Evolutionary conservation across 2,888 invertebrate species (phyloP).

Genomic region (Drosophila greeni): DNA sequence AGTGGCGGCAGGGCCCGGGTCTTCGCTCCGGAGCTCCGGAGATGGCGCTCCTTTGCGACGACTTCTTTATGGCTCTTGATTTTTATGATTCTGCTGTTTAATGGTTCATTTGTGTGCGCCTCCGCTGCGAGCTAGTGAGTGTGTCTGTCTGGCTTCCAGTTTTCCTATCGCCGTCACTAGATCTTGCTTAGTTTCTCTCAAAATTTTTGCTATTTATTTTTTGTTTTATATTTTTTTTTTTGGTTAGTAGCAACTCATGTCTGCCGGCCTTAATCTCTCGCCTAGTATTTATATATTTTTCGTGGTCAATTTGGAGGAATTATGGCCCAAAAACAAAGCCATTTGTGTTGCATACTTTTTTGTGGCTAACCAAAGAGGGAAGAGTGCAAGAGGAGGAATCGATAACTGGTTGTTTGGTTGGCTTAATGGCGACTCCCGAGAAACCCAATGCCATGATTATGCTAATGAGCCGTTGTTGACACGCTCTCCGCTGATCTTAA

Average conservation of each 20-base stretch:
- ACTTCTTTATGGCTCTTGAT: conserved; percentile 74
- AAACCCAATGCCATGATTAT: conserved; percentile 37
- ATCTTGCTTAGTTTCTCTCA: conserved; percentile 38
- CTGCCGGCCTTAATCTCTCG: conserved; percentile 51
- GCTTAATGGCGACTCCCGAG: conserved; percentile 16
- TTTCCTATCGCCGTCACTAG: conserved; percentile 58
- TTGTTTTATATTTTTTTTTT: conserved; percentile 1
- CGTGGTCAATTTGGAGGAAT: conserved; percentile 46
- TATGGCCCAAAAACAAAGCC: conserved; percentile 16
- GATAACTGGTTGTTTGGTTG: conserved; percentile 10
- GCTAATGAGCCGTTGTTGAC: conserved; percentile 44
- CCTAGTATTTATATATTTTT: conserved; percentile 20
- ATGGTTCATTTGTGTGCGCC: conserved; percentile 72
- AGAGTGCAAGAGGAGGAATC: not conserved
- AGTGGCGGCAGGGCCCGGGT: conserved; percentile 3
- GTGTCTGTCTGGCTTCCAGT: conserved; percentile 53
- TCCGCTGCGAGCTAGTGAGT: conserved; percentile 26
- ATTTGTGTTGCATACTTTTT: conserved; percentile 59
- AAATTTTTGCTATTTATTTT: conserved; percentile 1
- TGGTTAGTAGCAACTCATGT: conserved; percentile 6
- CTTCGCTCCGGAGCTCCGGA: conserved; percentile 13
- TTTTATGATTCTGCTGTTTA: conserved; percentile 76
- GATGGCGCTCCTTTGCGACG: conserved; percentile 69
- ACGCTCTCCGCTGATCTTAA: conserved; percentile 36
- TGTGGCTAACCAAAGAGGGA: conserved; percentile 22